phyloP scores from a whole-genome alignment of 2,113 vertebrate genomes.

The Myanophis thanlyinensis region DNA sequence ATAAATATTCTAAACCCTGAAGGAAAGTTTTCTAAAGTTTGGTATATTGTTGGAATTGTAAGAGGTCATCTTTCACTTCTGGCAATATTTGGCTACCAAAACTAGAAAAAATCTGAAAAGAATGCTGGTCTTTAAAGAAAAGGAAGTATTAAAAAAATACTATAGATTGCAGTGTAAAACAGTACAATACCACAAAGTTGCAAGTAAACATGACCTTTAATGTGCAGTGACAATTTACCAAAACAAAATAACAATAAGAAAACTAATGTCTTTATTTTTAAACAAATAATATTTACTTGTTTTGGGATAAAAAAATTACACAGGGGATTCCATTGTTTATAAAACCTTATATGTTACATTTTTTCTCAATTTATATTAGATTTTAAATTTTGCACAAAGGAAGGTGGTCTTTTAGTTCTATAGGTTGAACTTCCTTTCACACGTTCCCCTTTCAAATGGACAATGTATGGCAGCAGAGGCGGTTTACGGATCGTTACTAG shows the following conservation, averaged over 20 bases:
- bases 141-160: neutral
- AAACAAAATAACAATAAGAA: neutral
- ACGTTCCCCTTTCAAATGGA: constrained; percentile 78
- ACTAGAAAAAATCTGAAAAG: neutral
- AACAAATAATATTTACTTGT: neutral
- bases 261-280: neutral
- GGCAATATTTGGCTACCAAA: neutral
- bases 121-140: neutral
- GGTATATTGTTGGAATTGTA: neutral
- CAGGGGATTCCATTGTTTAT: neutral
- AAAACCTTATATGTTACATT: neutral
- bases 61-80: neutral
- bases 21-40: neutral
- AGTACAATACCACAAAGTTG: neutral
- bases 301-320: neutral
- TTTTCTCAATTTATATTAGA: neutral
- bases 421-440: constrained; percentile 76
- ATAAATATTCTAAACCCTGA: neutral
- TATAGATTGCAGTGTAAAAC: neutral
- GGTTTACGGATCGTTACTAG: constrained; percentile 69
- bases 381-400: constrained; percentile 65
- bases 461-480: constrained; percentile 80
- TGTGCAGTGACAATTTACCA: neutral
- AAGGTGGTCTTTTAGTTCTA: constrained; percentile 68
- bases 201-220: neutral